Percentiles rank a stretch among this genome's conserved stretches.
Conservation (phyloP, 1,140 invertebrate genomes). For the Rhyacophila brunnea region DNA sequence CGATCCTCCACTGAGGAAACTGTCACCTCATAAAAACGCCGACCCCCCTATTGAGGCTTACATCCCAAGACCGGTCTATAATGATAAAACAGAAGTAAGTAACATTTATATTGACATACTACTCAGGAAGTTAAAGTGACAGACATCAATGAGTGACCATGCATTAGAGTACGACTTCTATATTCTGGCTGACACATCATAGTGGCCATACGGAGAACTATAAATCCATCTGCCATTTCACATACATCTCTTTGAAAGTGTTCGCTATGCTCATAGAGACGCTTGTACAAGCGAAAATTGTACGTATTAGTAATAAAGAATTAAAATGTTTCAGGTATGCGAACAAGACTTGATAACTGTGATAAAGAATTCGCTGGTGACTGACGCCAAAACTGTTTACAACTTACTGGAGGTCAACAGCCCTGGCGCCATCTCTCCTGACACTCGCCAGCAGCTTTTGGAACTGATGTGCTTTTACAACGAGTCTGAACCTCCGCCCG, state of each 20-base stretch:
- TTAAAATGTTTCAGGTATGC: slow-evolving; percentile 53
- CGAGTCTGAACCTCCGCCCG: slow-evolving; percentile 60
- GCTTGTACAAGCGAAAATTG: no score
- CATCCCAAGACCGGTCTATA: slow-evolving; percentile 66
- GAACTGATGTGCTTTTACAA: slow-evolving; percentile 85
- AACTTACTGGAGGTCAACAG: slow-evolving; percentile 65
- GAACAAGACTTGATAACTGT: slow-evolving; percentile 61
- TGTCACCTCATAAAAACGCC: slow-evolving; percentile 54
- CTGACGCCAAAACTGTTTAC: slow-evolving; percentile 73
- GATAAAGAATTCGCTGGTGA: slow-evolving; percentile 65
- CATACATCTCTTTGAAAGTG: no score
- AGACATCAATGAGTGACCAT: no score
- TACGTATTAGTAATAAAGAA: no score
- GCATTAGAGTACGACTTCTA: no score
- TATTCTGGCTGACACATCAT: no score
- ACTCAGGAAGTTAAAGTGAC: no score
- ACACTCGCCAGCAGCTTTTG: slow-evolving; percentile 69
- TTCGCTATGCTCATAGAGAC: no score
- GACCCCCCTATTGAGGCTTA: slow-evolving; percentile 65
- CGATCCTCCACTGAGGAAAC: slow-evolving; percentile 60
- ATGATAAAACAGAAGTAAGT: slow-evolving; percentile 64
- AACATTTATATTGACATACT: no score
- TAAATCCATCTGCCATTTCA: no score
- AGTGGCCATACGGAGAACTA: no score
- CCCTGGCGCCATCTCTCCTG: slow-evolving; percentile 56